Base-by-base conservation (phyloP, 2,888 invertebrate species). In the Rhabditophanes sp. region DNA sequence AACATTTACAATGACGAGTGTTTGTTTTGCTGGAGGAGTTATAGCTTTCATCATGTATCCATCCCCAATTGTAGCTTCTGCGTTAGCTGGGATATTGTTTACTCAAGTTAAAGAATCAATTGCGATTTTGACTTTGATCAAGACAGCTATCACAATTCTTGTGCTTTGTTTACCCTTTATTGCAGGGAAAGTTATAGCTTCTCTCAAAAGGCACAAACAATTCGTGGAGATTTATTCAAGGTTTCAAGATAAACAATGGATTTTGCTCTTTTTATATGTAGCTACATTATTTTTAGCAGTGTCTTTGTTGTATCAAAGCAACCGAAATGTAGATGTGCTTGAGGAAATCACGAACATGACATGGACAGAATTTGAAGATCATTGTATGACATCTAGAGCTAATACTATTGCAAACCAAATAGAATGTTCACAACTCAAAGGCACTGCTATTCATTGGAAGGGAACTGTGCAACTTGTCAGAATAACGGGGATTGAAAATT, bases 311-410 rank as follows among this genome's bases (percentile, higher is more conserved):
- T 56, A 53, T 36, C 50, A 58, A 19, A 46, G 46, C 6, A 42
- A 44, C 6, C 34, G 46, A 17, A 32, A 38, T 7, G 54, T 41
- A 22, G 53, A 50, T 32, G 42, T 43, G n/a, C 20, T 39, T n/a
- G 38, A 35, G 5, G 48, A 56, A 15, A 37, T 48, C 20, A 50
- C 54, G 7, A 57, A 57, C 39, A 46, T 57, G 48, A 56, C 56
- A n/a, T 54, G 54, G 50, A 23, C 40, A 9, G 45, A 58, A 20
- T 56, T 52, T 30, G 55, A 56, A 12, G 40, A 44, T 22, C 41
- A 45, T 25, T 56, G 56, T 30, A 28, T 35, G 6, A 30, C 37
- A 15, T 30, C 25, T 14, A 33, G 35, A 3, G 37, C 50, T 9
- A 56, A 56, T 33, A 38, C 30, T 14, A 40, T 55, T 14, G 11